These are phyloP conservation scores for Atherix ibis DNA, from an alignment of 2,888 invertebrate genomes.

Conservation along the genomic window DNA sequence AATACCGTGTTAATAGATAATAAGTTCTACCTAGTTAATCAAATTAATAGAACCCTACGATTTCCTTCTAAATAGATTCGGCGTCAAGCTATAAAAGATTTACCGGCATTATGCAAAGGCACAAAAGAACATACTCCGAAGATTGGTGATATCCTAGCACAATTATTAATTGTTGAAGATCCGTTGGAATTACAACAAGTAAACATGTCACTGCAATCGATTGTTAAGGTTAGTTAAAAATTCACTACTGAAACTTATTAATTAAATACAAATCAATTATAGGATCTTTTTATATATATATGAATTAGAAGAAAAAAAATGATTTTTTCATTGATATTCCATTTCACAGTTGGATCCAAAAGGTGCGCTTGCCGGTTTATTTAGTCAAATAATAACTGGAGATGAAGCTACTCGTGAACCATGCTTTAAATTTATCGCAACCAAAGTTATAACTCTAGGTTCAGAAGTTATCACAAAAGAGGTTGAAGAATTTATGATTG, in stretches of 20 bases:
- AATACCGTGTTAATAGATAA: no score
- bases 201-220: constrained; percentile 60
- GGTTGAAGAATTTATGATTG: constrained; percentile 67
- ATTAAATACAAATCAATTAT: no score
- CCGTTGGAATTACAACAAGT: constrained; percentile 69
- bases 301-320: no score
- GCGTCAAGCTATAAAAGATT: constrained; percentile 84
- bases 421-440: constrained; percentile 74
- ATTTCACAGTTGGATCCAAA: constrained; percentile 21
- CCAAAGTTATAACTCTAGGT: constrained; percentile 65
- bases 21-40: no score
- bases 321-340: neutral
- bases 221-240: constrained; percentile 21
- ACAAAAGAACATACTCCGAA: constrained; percentile 66
- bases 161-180: constrained; percentile 78
- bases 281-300: no score
- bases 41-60: no score
- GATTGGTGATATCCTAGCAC: constrained; percentile 83
- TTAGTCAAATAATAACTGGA: constrained; percentile 49
- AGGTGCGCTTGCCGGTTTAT: constrained; percentile 50
- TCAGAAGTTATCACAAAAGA: constrained; percentile 66
- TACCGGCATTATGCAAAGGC: constrained; percentile 76
- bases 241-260: neutral
- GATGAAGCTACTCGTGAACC: constrained; percentile 68
- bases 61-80: no score